Evolutionary conservation across 2,113 vertebrate genomes (phyloP), one percentile per base, ranked within the genome.

Genomic region (Nannospalax galili): DNA sequence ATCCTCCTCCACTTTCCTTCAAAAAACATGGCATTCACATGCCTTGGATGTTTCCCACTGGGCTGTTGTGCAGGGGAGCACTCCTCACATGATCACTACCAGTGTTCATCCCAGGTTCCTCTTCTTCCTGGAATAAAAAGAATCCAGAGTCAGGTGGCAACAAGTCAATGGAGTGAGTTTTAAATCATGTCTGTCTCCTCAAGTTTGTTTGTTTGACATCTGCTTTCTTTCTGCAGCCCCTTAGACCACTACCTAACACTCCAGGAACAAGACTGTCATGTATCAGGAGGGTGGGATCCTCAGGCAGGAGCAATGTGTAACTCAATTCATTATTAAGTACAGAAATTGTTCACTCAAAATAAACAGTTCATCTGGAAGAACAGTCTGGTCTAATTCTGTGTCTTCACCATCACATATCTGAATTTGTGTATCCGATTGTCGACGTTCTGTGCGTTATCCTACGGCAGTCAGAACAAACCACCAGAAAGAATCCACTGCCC

Each of bases 61-160:
- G 40, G 9, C 28, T 3, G 1, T 0, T 2, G 16, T 22, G 1
- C 11, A 1, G 0, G 8, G 7, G 75, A 72, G 11, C 3, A 15
- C 7, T 16, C 9, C 3, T 5, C 40, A 22, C 7, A 26, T 26
- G 5, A 11, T 26, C n/a, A 28, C 22, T 35, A 20, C 2, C 52
- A 87, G 8, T 0, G 0, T 28, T 58, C 7, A 17, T 17, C 0
- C 7, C 20, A 60, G 7, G 17, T 45, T 74, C 35, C 9, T 45
- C 32, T 72, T 52, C 62, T 42, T 42, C 42, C 22, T 11, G 16
- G 42, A 62, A 58, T 7, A 15, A 56, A 67, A 20, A 92, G 28
- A 15, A 35, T 16, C 1, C 7, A 40, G 90, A 24, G 35, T 48
- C 15, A 5, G 24, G 20, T 22, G 22, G 20, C 32, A 9, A 58